These are phyloP conservation scores for Poeciliopsis occidentalis DNA, from an alignment of 2,113 vertebrate species.

Conservation along the genomic window DNA sequence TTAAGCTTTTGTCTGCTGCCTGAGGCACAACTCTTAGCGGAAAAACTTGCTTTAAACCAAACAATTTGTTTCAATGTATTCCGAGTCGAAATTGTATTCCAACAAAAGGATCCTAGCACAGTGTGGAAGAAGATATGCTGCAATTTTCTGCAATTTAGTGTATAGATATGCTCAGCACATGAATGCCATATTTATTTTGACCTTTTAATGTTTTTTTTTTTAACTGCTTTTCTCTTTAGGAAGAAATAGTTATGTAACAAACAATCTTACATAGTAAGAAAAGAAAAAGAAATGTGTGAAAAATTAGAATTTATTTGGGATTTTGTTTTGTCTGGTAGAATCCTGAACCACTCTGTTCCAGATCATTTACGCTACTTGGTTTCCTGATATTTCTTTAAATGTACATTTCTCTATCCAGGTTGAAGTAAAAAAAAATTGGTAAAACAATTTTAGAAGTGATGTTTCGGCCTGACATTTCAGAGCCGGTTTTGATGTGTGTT, in stretches of 20 bases:
- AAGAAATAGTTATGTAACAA: neutral
- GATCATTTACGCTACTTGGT: too few relatives aligned
- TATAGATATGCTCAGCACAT: neutral
- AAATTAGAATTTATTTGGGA: neutral
- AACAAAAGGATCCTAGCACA: conserved; percentile 6
- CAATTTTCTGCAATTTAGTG: neutral
- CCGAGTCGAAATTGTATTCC: neutral
- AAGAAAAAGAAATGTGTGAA: neutral
- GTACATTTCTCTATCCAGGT: too few relatives aligned
- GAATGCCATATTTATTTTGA: neutral
- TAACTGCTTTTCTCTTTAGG: neutral
- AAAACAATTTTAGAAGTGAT: too few relatives aligned
- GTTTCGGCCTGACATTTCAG: too few relatives aligned
- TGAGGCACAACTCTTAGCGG: conserved; percentile 20
- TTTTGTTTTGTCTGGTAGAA: neutral
- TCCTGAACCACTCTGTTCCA: too few relatives aligned
- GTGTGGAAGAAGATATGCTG: neutral
- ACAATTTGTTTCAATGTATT: neutral
- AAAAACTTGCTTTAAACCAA: conserved; percentile 6
- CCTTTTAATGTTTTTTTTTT: neutral
- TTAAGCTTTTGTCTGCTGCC: neutral
- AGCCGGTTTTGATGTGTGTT: too few relatives aligned
- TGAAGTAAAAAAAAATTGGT: too few relatives aligned
- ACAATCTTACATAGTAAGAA: neutral
- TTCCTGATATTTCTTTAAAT: too few relatives aligned